phyloP scores from a whole-genome alignment of 2,888 invertebrate species.

The Yponomeuta cagnagella region DNA sequence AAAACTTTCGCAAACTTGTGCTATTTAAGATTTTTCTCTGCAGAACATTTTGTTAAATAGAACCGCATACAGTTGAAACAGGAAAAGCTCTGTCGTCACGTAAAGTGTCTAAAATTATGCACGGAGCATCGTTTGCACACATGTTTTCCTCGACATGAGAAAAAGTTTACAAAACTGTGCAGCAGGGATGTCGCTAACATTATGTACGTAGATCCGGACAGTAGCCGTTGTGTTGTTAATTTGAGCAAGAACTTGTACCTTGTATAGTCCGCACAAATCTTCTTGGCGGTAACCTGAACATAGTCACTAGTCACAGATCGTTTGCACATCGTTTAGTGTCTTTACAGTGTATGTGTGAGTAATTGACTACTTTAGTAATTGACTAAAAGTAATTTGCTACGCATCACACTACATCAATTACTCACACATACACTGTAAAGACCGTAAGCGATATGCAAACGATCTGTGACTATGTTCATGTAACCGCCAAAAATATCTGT shows the following conservation, averaged over 20 bases:
- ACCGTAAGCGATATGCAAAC: too few relatives aligned
- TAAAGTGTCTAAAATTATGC: slow-evolving; percentile 11
- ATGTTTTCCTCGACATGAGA: slow-evolving; percentile 1
- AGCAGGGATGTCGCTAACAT: neutral
- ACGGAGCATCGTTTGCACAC: slow-evolving; percentile 5
- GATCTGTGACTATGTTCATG: too few relatives aligned
- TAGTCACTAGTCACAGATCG: too few relatives aligned
- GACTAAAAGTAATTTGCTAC: too few relatives aligned
- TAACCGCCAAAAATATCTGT: too few relatives aligned
- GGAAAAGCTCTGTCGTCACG: slow-evolving; percentile 4
- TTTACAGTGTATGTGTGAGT: too few relatives aligned
- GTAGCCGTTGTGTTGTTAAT: neutral
- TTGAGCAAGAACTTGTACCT: neutral
- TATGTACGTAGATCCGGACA: neutral
- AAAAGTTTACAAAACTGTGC: neutral
- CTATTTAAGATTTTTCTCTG: neutral
- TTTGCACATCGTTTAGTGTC: too few relatives aligned
- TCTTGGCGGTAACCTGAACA: too few relatives aligned
- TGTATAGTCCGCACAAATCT: too few relatives aligned
- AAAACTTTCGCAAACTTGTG: neutral
- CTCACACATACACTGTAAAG: too few relatives aligned
- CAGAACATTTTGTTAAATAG: neutral
- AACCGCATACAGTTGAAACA: neutral
- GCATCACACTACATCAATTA: too few relatives aligned
- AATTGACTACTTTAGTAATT: too few relatives aligned